Conservation (phyloP, 2,797 vertebrate species). For the Eulemur coronatus region DNA sequence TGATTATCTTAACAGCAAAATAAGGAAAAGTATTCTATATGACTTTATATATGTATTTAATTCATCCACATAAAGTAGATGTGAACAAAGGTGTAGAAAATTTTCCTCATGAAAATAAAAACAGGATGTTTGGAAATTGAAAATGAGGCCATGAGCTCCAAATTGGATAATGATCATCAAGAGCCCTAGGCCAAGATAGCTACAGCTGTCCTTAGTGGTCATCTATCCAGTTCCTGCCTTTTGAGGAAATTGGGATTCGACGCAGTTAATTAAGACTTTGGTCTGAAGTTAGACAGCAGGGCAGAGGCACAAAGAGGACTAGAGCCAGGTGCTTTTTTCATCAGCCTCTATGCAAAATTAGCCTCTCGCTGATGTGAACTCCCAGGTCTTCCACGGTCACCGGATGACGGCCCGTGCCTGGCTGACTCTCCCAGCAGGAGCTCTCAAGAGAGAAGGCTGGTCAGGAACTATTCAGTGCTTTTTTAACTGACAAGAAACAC, state of each 20-base stretch:
- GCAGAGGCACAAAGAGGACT: rapidly evolving
- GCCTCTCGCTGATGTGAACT: background rate
- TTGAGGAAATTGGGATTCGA: background rate
- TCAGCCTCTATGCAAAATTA: background rate
- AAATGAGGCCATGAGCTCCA: background rate
- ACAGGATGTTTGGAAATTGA: background rate
- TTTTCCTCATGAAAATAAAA: background rate
- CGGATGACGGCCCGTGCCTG: rapidly evolving
- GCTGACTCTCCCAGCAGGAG: background rate
- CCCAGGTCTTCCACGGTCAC: rapidly evolving
- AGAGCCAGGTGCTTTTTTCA: background rate
- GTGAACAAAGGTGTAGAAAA: background rate
- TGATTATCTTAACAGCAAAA: background rate
- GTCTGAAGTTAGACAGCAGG: no score
- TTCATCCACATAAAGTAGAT: background rate
- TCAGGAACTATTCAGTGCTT: background rate
- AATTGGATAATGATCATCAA: background rate
- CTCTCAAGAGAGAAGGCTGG: background rate
- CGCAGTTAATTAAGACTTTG: no score
- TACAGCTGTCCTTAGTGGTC: rapidly evolving
- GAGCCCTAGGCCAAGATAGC: background rate
- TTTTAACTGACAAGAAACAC: background rate
- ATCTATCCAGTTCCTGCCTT: background rate
- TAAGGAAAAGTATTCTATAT: no score
- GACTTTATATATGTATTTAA: background rate